Conservation (phyloP, 2,797 vertebrate species). For the Hapalemur alaotrensis region DNA sequence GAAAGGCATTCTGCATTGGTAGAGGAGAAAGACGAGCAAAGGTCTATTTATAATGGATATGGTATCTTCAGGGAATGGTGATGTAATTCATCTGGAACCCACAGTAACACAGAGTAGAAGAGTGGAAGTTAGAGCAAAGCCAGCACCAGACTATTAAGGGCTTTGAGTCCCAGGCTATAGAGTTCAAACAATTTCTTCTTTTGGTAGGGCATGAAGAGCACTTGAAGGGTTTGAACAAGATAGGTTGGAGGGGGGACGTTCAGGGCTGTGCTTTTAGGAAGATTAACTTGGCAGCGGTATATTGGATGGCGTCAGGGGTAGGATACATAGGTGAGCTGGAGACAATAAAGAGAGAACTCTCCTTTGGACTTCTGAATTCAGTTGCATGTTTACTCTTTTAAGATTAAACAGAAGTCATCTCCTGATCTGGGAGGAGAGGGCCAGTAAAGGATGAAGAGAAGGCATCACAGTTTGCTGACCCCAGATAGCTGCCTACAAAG, state of each 20-base stretch:
- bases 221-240: not conserved
- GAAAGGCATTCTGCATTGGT: not conserved
- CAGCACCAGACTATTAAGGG: not conserved
- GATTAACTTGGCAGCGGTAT: conserved; percentile 27
- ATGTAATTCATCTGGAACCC: not conserved
- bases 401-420: conserved; percentile 65
- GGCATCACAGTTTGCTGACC: not conserved
- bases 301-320: not conserved
- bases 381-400: conserved; percentile 70
- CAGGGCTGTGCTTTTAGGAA: not conserved
- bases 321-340: not conserved
- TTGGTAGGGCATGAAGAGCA: not conserved
- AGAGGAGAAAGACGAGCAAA: not conserved
- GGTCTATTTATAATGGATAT: not conserved
- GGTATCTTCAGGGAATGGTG: not conserved
- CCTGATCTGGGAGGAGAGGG: not conserved
- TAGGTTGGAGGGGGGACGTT: not conserved
- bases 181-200: not conserved
- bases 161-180: not conserved
- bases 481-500: not conserved
- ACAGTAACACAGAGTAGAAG: not conserved
- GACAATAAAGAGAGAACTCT: not conserved
- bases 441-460: not conserved
- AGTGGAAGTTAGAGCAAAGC: not conserved
- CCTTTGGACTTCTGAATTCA: conserved; percentile 68